Evolutionary conservation across 2,113 vertebrate genomes (phyloP).

Genomic region (Corythoichthys haematopterus): DNA sequence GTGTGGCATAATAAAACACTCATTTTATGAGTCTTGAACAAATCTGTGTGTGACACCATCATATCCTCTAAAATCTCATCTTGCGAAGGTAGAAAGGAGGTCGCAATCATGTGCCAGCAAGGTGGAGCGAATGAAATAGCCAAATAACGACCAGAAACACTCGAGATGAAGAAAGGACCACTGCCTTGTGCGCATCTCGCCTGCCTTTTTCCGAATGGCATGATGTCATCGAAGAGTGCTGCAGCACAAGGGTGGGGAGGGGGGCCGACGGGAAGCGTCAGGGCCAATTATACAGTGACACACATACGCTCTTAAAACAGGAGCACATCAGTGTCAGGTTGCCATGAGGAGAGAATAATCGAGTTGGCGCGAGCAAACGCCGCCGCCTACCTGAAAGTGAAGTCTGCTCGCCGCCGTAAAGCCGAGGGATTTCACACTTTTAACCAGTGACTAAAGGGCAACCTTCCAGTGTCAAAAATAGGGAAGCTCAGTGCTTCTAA

Average conservation of each 20-base stretch:
- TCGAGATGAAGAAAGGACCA: not conserved
- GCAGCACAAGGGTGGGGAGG: not conserved
- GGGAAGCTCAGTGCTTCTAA: conserved; percentile 53
- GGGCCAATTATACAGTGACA: conserved; percentile 34
- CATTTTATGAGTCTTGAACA: not conserved
- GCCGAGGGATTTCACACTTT: conserved; percentile 57
- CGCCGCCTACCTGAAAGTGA: conserved; percentile 57
- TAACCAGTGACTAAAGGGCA: conserved; percentile 56
- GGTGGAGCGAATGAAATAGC: not conserved
- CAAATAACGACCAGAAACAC: not conserved
- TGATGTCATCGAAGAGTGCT: conserved; percentile 1
- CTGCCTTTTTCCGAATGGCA: conserved; percentile 2
- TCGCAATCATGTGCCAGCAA: not conserved
- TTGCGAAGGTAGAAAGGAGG: not conserved
- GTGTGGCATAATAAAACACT: not conserved
- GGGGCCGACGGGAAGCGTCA: conserved; percentile 12
- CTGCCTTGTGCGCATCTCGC: not conserved
- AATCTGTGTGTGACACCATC: not conserved
- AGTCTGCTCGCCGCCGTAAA: conserved; percentile 38
- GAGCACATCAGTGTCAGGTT: conserved; percentile 38
- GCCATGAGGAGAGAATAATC: conserved; percentile 41
- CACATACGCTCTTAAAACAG: conserved; percentile 29
- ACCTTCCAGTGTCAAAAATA: conserved; percentile 60
- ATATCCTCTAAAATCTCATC: not conserved
- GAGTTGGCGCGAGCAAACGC: conserved; percentile 37